Percentiles rank a stretch among this genome's conserved stretches.
phyloP scores from a whole-genome alignment of 2,888 invertebrate species.

The Aplocera efformata region DNA sequence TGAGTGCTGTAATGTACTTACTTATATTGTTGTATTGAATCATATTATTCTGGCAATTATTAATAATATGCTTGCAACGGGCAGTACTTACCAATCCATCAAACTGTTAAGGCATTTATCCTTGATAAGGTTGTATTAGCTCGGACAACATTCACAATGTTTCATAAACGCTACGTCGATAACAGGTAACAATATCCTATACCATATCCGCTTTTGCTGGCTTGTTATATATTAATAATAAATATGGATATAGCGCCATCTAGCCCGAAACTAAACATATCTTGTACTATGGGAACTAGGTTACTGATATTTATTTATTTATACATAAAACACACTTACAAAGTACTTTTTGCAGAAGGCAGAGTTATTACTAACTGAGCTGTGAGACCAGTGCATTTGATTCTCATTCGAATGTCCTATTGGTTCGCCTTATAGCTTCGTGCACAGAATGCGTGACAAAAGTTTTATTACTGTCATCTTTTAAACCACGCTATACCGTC shows the following conservation, averaged over 20 bases:
- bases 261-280: too few relatives aligned
- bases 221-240: too few relatives aligned
- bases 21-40: too few relatives aligned
- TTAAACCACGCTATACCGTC: neutral
- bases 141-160: slow-evolving; percentile 52
- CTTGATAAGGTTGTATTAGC: slow-evolving; percentile 47
- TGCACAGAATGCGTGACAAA: slow-evolving; percentile 9
- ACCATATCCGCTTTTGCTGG: slow-evolving; percentile 33
- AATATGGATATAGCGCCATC: too few relatives aligned
- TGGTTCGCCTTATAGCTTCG: neutral
- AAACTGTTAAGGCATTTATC: slow-evolving; percentile 31
- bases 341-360: too few relatives aligned
- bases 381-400: too few relatives aligned
- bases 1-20: too few relatives aligned
- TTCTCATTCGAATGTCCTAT: too few relatives aligned
- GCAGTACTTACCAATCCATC: neutral
- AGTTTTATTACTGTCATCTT: slow-evolving; percentile 3
- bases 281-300: too few relatives aligned
- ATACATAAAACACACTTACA: too few relatives aligned
- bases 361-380: too few relatives aligned
- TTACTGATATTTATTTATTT: too few relatives aligned
- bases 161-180: slow-evolving; percentile 27
- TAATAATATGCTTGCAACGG: slow-evolving; percentile 1
- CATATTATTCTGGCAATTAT: slow-evolving; percentile 3
- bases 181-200: slow-evolving; percentile 31